Base-by-base conservation (phyloP, 2,888 invertebrate species). In the Bedellia somnulentella region DNA sequence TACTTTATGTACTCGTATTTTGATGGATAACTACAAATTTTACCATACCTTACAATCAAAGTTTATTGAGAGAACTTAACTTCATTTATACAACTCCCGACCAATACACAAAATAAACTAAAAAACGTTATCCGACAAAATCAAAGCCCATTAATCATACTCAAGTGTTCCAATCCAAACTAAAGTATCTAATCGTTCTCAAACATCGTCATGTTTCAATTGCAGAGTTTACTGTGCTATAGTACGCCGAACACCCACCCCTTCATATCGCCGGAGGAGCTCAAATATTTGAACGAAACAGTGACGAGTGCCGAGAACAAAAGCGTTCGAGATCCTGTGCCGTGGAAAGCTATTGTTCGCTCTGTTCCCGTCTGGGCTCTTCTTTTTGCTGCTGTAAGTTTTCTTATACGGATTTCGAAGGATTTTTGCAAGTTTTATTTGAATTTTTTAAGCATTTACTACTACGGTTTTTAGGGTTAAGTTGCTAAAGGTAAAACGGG, bases 311-410 rank as follows among this genome's bases (percentile, higher is more conserved):
- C 77, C n/a, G 78, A 81, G 9, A 79, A 58, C 9, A 62, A 66
- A 36, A 71, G 67, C 36, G 57, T 81, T 2, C 49, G 66, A 35
- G 80, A 81, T 25, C 79, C 81, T 0, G 83, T 85, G 1, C 88
- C 89, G 0, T 89, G 88, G 87, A 79, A 67, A 41, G 78, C 79
- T 1, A 84, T 90, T 18, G 61, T 87, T 1, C 80, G 79, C n/a
- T 87, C 81, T 11, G 66, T 80, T n/a, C 86, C 88, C 1, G 73
- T 86, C 29, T 83, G 87, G 80, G 87, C 88, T 0, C 50, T 89
- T 10, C 66, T 88, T 1, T 79, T 80, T 35, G 88, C 88, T 39
- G 86, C 87, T 43, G 76, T 76, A 52, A 78, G 79, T 60, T 40
- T 6, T 3, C 1, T 18, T 18, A 18, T n/a, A n/a, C n/a, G n/a